Base-by-base conservation (phyloP, 1,140 invertebrate species). In the Zaprionus africanus region DNA sequence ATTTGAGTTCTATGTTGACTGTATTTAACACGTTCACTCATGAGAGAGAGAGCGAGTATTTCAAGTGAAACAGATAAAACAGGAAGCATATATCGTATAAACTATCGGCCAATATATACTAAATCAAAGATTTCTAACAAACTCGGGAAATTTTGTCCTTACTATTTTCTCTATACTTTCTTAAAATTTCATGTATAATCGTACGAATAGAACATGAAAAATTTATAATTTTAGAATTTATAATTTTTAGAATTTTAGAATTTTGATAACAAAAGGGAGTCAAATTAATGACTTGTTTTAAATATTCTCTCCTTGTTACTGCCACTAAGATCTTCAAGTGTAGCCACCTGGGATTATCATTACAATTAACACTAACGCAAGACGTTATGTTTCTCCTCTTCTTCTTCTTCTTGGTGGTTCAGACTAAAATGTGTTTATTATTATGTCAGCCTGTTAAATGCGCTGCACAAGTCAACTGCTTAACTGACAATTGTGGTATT, bases 361-460 rank as follows among this genome's bases (percentile, higher is more conserved):
- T 49, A 11, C 17, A 49, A 49, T 24, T 51, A 51, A 24, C 9
- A 24, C 19, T 51, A 51, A 51, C 46, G 1, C 13, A 22, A 19
- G 4, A 24, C 12, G 57, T 59, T 17, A n/a, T 38, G n/a, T 19
- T 13, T 38, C 28, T 22, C 22, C 2, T 22, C 22, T 22, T 2
- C 34, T 15, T 38, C 36, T 38, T 38, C 36, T 15, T 38, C 36
- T 4, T 38, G 19, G 19, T 49, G 15, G 31, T 15, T 24, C 11
- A 49, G 26, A 60, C 22, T 5, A 51, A 63, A 75, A 64, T 70
- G 59, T 75, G 41, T 70, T 70, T 70, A 70, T 75, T 43, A 63
- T 57, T 63, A 34, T 63, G 72, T 63, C 72, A 75, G 53, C 31
- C 63, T 59, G 59, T 75, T 75, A 75, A 70, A 63, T 63, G 54